Conservation (phyloP, 1,140 invertebrate genomes). For the Brachionus koreanus region DNA sequence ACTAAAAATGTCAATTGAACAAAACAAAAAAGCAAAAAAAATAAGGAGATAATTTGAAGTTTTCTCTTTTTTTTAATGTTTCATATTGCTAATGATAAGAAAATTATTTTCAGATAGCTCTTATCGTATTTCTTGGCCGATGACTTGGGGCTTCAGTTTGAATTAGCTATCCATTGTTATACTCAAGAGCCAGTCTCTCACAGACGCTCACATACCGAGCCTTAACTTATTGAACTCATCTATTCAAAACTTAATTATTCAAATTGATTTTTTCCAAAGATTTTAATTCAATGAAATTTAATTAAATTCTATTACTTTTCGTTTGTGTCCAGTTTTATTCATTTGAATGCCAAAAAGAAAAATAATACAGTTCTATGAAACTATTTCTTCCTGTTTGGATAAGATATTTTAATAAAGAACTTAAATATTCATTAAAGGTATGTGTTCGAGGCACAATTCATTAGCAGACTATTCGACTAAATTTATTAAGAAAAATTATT, state of each 20-base stretch:
- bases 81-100: neutral
- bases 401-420: neutral
- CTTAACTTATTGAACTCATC: neutral
- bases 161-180: constrained; percentile 22
- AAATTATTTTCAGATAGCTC: constrained; percentile 7
- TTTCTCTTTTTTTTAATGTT: neutral
- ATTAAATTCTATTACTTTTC: constrained; percentile 22
- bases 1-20: constrained; percentile 25
- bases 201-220: constrained; percentile 4
- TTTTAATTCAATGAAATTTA: neutral
- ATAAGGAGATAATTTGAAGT: neutral
- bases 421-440: neutral
- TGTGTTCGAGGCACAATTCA: neutral
- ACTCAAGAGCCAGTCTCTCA: neutral
- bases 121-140: constrained; percentile 15
- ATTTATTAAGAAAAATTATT: neutral
- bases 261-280: neutral
- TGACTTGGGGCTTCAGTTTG: neutral
- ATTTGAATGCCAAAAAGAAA: neutral
- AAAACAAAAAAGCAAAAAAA: neutral
- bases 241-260: constrained; percentile 20
- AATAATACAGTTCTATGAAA: neutral
- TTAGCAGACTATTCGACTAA: neutral
- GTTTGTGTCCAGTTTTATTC: neutral
- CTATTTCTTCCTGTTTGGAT: neutral